phyloP scores from a whole-genome alignment of 1,140 invertebrate species.

The Proctacanthus coquilletti region DNA sequence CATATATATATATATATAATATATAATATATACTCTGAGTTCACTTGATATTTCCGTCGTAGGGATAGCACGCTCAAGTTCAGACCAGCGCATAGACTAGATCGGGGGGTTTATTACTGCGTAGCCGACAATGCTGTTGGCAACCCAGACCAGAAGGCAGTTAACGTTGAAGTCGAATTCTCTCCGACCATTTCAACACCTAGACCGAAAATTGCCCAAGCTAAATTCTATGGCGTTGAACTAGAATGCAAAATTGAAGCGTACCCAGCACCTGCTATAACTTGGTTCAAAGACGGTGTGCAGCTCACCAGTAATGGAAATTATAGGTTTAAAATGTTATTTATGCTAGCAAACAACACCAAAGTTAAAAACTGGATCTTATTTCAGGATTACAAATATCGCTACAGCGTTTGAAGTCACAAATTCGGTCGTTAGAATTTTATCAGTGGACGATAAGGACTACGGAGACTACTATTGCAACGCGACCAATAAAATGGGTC shows the following conservation, averaged over 20 bases:
- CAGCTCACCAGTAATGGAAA: slow-evolving; percentile 57
- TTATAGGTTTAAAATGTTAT: slow-evolving; percentile 30
- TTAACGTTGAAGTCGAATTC: slow-evolving; percentile 70
- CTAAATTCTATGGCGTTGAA: slow-evolving; percentile 63
- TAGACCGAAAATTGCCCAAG: slow-evolving; percentile 52
- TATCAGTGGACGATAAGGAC: slow-evolving; percentile 61
- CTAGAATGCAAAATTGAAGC: slow-evolving; percentile 68
- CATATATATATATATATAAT: no score
- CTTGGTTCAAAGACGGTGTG: slow-evolving; percentile 55
- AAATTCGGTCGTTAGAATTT: slow-evolving; percentile 58
- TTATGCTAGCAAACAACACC: background rate
- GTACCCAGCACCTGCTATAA: slow-evolving; percentile 61
- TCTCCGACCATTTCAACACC: slow-evolving; percentile 56
- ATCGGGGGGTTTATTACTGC: slow-evolving; percentile 75
- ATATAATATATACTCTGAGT: no score
- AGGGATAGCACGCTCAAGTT: slow-evolving; percentile 60
- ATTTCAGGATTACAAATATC: slow-evolving; percentile 53
- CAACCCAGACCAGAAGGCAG: slow-evolving; percentile 50
- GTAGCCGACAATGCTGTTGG: slow-evolving; percentile 74
- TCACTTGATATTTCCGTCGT: slow-evolving; percentile 12
- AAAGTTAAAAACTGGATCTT: slow-evolving; percentile 9
- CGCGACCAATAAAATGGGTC: slow-evolving; percentile 61
- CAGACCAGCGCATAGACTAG: slow-evolving; percentile 47
- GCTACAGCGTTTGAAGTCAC: slow-evolving; percentile 63
- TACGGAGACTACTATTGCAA: slow-evolving; percentile 61